Percentiles rank a stretch among this genome's conserved stretches.
Evolutionary conservation across 2,888 invertebrate genomes (phyloP).

Genomic region (Dasysyrphus albostriatus): DNA sequence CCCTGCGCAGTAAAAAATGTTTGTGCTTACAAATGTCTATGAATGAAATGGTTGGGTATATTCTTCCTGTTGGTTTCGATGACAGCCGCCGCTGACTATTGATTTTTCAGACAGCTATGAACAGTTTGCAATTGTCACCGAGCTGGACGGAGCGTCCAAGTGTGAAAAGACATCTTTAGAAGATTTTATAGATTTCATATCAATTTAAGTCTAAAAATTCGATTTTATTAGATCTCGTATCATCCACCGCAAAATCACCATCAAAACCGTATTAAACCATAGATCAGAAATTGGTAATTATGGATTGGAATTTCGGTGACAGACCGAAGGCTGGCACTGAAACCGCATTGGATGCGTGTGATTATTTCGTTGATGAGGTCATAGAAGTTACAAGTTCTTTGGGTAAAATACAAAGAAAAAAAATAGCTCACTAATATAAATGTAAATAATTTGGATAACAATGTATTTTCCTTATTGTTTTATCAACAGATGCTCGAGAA

Average conservation of each 20-base stretch:
- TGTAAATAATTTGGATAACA: constrained; percentile 4
- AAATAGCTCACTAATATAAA: background rate
- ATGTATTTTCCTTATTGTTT: constrained; percentile 32
- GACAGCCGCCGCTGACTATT: constrained; percentile 39
- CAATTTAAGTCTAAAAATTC: constrained; percentile 25
- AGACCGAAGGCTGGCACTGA: constrained; percentile 85
- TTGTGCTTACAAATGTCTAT: constrained; percentile 34
- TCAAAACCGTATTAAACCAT: constrained; percentile 11
- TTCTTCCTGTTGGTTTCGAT: constrained; percentile 41
- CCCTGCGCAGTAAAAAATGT: constrained; percentile 50
- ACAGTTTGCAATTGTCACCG: constrained; percentile 49
- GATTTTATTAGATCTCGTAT: constrained; percentile 8
- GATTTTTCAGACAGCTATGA: constrained; percentile 60
- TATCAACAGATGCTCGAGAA: constrained; percentile 85
- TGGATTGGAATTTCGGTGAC: constrained; percentile 83
- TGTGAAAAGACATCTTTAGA: constrained; percentile 11
- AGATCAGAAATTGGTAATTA: constrained; percentile 64
- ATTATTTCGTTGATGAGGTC: constrained; percentile 89
- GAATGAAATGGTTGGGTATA: constrained; percentile 38
- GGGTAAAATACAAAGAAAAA: constrained; percentile 81
- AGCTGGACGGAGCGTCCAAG: background rate
- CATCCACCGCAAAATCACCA: constrained; percentile 34
- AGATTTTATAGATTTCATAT: constrained; percentile 10
- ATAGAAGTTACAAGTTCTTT: constrained; percentile 85
- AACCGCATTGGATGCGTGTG: constrained; percentile 88